phyloP scores from a whole-genome alignment of 2,113 vertebrate species.

The Vireo altiloquus region DNA sequence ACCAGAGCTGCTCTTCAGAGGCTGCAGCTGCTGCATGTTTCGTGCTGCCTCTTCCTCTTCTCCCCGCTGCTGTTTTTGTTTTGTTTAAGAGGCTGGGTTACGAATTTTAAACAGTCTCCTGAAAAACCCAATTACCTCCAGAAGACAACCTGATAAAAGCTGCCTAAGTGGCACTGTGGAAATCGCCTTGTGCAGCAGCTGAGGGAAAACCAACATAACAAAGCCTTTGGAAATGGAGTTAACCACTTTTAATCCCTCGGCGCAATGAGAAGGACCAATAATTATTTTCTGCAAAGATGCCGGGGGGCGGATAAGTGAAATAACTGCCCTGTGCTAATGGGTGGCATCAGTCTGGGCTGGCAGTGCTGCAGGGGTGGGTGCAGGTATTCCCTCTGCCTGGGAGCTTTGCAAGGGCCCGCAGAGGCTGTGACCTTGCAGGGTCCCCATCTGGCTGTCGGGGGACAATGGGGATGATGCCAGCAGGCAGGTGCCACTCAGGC shows the following conservation, averaged over 20 bases:
- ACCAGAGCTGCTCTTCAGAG: not conserved
- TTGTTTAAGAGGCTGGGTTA: constrained; percentile 32
- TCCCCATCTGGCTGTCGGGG: not conserved
- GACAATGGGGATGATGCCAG: not conserved
- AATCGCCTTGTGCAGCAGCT: constrained; percentile 56
- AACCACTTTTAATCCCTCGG: constrained; percentile 60
- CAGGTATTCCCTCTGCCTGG: not conserved
- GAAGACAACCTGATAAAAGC: constrained; percentile 59
- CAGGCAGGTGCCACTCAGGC: not conserved
- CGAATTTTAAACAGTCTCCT: constrained; percentile 52
- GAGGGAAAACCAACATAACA: constrained; percentile 63
- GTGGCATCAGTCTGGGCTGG: not conserved
- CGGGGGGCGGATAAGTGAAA: not conserved
- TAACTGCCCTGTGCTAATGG: constrained; percentile 21
- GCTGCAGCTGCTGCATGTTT: constrained; percentile 24
- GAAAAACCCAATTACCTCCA: constrained; percentile 63
- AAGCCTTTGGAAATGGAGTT: constrained; percentile 68
- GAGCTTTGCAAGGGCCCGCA: not conserved
- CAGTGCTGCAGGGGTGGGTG: not conserved
- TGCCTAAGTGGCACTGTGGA: constrained; percentile 54
- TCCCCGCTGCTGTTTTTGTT: constrained; percentile 43
- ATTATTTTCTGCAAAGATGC: constrained; percentile 39
- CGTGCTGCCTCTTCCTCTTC: constrained; percentile 21
- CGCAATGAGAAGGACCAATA: constrained; percentile 37
- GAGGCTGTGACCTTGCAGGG: constrained; percentile 6